Base-by-base conservation (phyloP, 2,888 invertebrate genomes). In the Ommatoiulus sabulosus region DNA sequence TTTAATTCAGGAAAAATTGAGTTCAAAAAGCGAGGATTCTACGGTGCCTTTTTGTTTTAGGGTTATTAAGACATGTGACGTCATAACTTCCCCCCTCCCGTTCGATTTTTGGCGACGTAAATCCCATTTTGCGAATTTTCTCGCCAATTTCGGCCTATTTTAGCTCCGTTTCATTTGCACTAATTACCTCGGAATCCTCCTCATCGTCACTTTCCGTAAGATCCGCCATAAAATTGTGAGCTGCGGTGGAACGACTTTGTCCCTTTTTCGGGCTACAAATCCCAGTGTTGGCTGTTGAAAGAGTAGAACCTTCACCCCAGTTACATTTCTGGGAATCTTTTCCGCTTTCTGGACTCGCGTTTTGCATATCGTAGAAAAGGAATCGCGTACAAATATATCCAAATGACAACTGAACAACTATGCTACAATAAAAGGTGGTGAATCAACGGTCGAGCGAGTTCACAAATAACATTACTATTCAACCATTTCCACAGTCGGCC, bases 131-230 rank as follows among this genome's bases (percentile, higher is more conserved):
- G n/a, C 1, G 3, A n/a, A 57, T n/a, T 57, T 57, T 4, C n/a
- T n/a, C n/a, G 57, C 35, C 35, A 35, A 35, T 35, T 35, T 35
- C 35, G 0, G 2, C 35, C 35, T n/a, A 57, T n/a, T n/a, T 57
- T 57, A 6, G n/a, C 4, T 17, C n/a, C 2, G 0, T n/a, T 12
- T 57, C 57, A 17, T 57, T 57, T 4, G n/a, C n/a, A n/a, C n/a
- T n/a, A 57, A n/a, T 84, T 95, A 98, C 97, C 97, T 97, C 97
- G 92, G 97, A 97, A 93, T 97, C 97, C 94, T 97, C 97, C 93
- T 97, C 98, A 94, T 97, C 97, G 93, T 98, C 98, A 93, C 97
- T 97, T 94, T 97, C 97, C 92, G 97, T 97, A 93, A 97, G 95
- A 94, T 97, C 97, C 94, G 97, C 96, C 95, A 97, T 97, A 95